Base-by-base conservation (phyloP, 2,113 vertebrate species). In the Hymenochirus boettgeri region DNA sequence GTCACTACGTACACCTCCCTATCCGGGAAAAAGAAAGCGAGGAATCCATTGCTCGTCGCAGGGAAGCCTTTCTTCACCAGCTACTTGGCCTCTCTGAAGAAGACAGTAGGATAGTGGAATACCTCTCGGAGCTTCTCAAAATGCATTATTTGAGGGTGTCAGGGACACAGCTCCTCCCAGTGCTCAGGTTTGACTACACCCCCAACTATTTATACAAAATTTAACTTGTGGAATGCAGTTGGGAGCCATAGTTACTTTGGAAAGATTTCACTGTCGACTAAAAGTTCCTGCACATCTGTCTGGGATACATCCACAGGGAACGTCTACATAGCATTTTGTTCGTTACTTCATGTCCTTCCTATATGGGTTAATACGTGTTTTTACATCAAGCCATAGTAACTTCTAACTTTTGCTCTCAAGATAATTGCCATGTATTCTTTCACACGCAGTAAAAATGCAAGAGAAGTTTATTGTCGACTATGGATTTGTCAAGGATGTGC, bases 191-290 rank as follows among this genome's bases (percentile, higher is more conserved):
- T 80, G 90, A 92, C 83, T 99, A 98, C 1, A 88, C 91, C 69
- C 91, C 90, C 83, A 97, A 93, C 84, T 83, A 90, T 90, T 89
- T 96, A 83, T 96, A 95, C 83, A 98, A 98, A 81, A 98, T 99
- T 81, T 98, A 84, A 88, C 70, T 25, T 2, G 3, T 13, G 4
- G 57, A 48, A 57, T 1, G 23, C 13, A 46, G 13, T 46, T 60
- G 57, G 2, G 3, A 4, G 24, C 45, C 15, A 4, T 39, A 27
- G 8, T 15, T 37, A 22, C 13, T 7, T 4, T 9, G 17, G n/a
- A 22, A 7, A 22, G 64, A 39, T 46, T 25, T 56, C 39, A 26
- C 25, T 12, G n/a, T 29, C 10, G 25, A 29, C 26, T 29, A 10
- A 22, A 37, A 12, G 26, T 39, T 22, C 33, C 17, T 39, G 54